Evolutionary conservation across 2,888 invertebrate species (phyloP).

Genomic region (Sepiola atlantica): DNA sequence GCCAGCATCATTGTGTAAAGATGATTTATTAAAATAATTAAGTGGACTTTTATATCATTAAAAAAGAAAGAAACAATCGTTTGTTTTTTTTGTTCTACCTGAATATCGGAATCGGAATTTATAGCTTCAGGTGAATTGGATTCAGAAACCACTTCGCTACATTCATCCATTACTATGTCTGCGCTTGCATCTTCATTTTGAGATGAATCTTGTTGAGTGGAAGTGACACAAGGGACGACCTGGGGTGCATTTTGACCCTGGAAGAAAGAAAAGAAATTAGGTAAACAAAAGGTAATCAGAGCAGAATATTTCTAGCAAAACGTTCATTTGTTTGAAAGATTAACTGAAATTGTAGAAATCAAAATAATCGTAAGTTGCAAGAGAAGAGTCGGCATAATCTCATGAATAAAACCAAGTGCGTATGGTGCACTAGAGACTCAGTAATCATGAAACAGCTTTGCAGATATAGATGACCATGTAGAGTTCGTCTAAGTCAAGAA

Average conservation of each 20-base stretch:
- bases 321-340: not conserved
- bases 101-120: slow-evolving; percentile 37
- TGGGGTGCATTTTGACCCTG: slow-evolving; percentile 8
- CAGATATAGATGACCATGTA: no score
- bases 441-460: no score
- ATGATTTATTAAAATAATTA: not conserved
- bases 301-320: no score
- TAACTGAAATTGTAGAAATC: not conserved
- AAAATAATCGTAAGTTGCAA: not conserved
- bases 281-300: no score
- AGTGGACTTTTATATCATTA: not conserved
- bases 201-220: not conserved
- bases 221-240: not conserved
- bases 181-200: not conserved
- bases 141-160: not conserved
- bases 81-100: not conserved
- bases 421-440: no score
- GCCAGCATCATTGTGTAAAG: not conserved
- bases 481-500: no score
- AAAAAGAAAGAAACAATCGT: not conserved
- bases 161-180: not conserved
- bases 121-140: slow-evolving; percentile 40
- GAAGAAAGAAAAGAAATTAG: not conserved
- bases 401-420: no score
- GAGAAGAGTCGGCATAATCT: no score